Evolutionary conservation across 1,140 invertebrate genomes (phyloP).

Genomic region (Formica exsecta): DNA sequence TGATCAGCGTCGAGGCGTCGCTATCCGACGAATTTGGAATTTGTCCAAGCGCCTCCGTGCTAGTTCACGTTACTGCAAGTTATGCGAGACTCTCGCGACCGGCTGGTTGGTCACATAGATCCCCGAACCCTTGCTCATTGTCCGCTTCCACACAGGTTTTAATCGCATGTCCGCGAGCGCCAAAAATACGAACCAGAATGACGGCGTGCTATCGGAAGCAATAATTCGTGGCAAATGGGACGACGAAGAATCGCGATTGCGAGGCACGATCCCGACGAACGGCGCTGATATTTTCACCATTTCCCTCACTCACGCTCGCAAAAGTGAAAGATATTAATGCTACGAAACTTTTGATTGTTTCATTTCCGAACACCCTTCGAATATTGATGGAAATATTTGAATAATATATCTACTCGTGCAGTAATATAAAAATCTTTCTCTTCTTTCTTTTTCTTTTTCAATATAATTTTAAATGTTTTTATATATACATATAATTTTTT

Average conservation of each 20-base stretch:
- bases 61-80: conserved; percentile 50
- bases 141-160: conserved; percentile 72
- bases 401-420: not conserved
- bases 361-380: conserved; percentile 6
- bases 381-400: not conserved
- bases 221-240: conserved; percentile 74
- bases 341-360: conserved; percentile 29
- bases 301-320: conserved; percentile 43
- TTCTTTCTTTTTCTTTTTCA: too few species aligned
- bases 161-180: conserved; percentile 73
- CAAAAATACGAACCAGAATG: conserved; percentile 78
- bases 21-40: conserved; percentile 76
- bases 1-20: conserved; percentile 76
- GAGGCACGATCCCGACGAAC: conserved; percentile 3
- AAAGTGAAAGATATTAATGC: conserved; percentile 50
- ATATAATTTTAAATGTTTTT: not conserved
- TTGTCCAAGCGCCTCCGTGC: conserved; percentile 67
- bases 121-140: conserved; percentile 72
- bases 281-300: conserved; percentile 36
- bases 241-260: conserved; percentile 50
- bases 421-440: not conserved
- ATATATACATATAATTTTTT: not conserved
- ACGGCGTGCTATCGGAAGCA: conserved; percentile 77
- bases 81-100: conserved; percentile 49
- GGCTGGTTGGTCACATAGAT: conserved; percentile 66